phyloP scores from a whole-genome alignment of 2,888 invertebrate species.

The Apamea crenata region DNA sequence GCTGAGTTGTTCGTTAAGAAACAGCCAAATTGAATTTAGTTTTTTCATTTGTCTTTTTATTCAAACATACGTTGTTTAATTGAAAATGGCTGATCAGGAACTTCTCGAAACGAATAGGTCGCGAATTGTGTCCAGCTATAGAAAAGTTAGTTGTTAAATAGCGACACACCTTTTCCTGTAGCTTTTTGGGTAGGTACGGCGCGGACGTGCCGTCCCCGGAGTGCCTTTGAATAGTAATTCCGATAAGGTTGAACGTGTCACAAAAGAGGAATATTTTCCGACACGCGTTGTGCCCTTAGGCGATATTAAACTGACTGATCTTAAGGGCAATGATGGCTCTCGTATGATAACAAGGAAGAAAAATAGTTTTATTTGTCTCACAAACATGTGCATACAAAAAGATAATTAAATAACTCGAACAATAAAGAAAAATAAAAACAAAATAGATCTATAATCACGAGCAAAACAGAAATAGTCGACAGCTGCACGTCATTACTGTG shows the following conservation, averaged over 20 bases:
- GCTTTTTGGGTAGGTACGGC: conserved; percentile 31
- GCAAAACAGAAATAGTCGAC: not conserved
- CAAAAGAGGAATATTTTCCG: conserved; percentile 39
- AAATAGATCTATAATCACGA: not conserved
- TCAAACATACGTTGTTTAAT: conserved; percentile 15
- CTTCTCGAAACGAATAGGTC: not conserved
- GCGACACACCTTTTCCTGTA: conserved; percentile 38
- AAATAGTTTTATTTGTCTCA: not conserved
- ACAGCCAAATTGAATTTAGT: conserved; percentile 31
- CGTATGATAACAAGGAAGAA: conserved; percentile 4
- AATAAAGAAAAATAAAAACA: too few relatives aligned
- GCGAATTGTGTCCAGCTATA: not conserved
- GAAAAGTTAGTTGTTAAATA: conserved; percentile 19
- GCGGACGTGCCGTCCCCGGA: conserved; percentile 41
- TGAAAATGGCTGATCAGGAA: conserved; percentile 2
- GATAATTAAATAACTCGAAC: not conserved
- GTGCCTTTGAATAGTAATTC: conserved; percentile 54
- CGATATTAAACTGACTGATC: too few relatives aligned
- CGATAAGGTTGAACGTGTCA: conserved; percentile 51
- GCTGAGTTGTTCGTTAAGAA: conserved; percentile 36
- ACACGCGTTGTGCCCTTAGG: conserved; percentile 16
- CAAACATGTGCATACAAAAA: not conserved
- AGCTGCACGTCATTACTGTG: not conserved
- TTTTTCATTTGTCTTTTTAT: conserved; percentile 27
- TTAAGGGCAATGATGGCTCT: too few relatives aligned